Conservation (phyloP, 2,888 invertebrate genomes). For the Tipula unca region DNA sequence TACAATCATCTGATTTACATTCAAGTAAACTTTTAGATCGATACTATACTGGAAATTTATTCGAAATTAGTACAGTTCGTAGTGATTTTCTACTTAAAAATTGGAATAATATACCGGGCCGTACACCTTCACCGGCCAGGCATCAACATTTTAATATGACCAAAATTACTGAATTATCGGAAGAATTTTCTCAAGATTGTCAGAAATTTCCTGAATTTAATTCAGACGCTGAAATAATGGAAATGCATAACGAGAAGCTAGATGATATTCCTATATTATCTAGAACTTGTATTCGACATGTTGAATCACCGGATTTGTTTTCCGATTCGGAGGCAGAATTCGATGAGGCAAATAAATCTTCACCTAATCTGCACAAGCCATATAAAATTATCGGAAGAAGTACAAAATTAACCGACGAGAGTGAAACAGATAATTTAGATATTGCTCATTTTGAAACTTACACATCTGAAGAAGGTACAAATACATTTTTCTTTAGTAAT, state of each 20-base stretch:
- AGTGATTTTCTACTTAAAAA: constrained; percentile 49
- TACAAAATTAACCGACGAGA: neutral
- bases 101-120: constrained; percentile 54
- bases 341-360: neutral
- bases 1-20: constrained; percentile 25
- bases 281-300: neutral
- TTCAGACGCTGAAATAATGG: neutral
- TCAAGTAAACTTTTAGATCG: constrained; percentile 31
- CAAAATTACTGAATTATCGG: neutral
- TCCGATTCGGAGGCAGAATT: neutral
- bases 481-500: neutral
- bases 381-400: neutral
- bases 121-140: constrained; percentile 43
- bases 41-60: constrained; percentile 45
- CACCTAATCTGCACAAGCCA: too few species aligned
- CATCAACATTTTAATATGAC: neutral
- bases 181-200: neutral
- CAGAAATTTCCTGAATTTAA: neutral
- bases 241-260: neutral
- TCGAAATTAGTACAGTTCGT: constrained; percentile 41
- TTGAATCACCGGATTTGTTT: neutral
- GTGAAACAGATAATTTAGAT: neutral
- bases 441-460: neutral
- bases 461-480: neutral
- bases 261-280: neutral